A percentile compares a stretch with the other conserved stretches of the same genome.
Evolutionary conservation across 2,797 vertebrate species (phyloP).

Genomic region (Furcifer pardalis): DNA sequence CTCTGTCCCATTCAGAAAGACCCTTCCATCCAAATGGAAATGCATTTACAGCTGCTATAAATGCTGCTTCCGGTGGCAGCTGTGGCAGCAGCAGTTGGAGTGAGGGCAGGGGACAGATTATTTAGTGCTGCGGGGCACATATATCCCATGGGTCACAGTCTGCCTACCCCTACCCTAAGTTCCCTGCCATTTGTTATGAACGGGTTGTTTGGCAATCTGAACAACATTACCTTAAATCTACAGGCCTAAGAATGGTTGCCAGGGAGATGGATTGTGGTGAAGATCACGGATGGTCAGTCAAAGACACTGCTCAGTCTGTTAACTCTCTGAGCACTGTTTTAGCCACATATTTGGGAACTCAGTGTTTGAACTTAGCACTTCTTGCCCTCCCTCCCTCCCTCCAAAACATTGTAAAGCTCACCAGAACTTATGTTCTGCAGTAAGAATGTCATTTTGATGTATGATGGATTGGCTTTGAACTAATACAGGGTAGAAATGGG

Average conservation of each 20-base stretch:
- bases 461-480: slow-evolving; percentile 31
- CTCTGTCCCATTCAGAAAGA: no score
- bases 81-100: no score
- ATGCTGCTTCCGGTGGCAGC: no score
- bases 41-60: no score
- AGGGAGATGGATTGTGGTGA: neutral
- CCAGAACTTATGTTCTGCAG: neutral
- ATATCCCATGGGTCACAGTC: no score
- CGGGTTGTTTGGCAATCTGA: neutral
- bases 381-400: neutral
- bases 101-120: no score
- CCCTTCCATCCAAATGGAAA: no score
- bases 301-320: neutral
- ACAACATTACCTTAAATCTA: neutral
- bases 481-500: slow-evolving; percentile 34
- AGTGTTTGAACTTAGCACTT: neutral
- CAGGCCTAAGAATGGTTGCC: neutral
- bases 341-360: neutral
- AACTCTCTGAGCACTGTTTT: neutral
- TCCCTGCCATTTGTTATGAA: neutral
- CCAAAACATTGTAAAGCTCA: neutral
- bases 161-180: no score
- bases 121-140: no score
- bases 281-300: neutral
- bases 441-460: slow-evolving; percentile 35